Conservation (phyloP, 2,888 invertebrate species). For the Mimachlamys varia region DNA sequence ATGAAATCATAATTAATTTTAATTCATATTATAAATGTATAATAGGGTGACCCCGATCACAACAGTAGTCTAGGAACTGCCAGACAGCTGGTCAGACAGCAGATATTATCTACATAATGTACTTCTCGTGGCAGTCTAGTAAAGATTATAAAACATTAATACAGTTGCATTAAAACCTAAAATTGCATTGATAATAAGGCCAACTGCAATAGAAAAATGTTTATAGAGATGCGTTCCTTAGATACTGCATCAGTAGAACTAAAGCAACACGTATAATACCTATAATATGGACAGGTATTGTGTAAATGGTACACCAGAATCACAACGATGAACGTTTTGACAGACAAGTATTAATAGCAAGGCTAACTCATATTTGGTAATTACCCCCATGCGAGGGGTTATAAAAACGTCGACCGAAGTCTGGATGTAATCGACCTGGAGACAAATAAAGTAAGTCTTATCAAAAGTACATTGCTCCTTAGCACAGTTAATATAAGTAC, state of each 20-base stretch:
- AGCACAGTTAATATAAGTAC: neutral
- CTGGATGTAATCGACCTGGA: neutral
- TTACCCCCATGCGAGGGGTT: neutral
- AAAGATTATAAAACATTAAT: neutral
- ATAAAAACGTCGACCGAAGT: neutral
- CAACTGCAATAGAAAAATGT: neutral
- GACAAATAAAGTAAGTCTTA: neutral
- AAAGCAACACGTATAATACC: neutral
- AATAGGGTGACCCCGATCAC: neutral
- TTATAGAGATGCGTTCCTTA: too few species aligned
- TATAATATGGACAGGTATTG: neutral
- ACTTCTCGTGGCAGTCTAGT: neutral
- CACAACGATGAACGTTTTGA: neutral
- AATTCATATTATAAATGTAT: neutral
- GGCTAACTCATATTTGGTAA: conserved; percentile 2
- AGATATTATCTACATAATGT: neutral
- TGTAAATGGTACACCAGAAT: neutral
- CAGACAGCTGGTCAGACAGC: neutral
- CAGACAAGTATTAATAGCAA: neutral
- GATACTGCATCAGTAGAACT: too few species aligned
- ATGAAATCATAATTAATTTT: neutral
- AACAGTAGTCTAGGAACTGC: neutral
- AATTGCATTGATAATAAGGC: neutral
- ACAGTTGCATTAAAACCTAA: neutral
- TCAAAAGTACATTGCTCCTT: neutral